These are phyloP conservation scores for Physella acuta DNA, from an alignment of 1,140 invertebrate species.

Conservation along the genomic window DNA sequence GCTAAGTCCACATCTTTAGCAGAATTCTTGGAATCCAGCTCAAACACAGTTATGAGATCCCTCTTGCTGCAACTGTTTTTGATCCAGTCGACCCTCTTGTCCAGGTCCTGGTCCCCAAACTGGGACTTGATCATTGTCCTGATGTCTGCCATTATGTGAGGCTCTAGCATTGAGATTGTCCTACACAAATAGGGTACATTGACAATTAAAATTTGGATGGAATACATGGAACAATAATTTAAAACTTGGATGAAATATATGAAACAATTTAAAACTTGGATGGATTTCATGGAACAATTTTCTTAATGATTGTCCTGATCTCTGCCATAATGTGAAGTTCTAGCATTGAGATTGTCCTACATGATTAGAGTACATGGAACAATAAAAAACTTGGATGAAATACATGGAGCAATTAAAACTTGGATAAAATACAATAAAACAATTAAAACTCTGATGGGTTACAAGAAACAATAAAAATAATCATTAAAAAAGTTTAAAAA, in stretches of 20 bases:
- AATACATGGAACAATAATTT: no score
- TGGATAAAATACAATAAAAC: no score
- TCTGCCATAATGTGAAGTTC: conserved; percentile 34
- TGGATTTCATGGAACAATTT: no score
- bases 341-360: conserved; percentile 33
- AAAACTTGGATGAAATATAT: no score
- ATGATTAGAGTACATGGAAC: neutral
- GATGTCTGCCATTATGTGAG: conserved; percentile 35
- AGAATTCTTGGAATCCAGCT: conserved; percentile 40
- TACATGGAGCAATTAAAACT: no score
- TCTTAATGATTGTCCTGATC: conserved; percentile 43
- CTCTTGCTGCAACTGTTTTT: conserved; percentile 44
- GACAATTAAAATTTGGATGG: neutral
- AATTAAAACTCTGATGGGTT: no score
- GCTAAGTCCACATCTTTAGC: conserved; percentile 53
- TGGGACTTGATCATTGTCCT: conserved; percentile 40
- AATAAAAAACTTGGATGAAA: no score
- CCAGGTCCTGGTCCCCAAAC: conserved; percentile 35
- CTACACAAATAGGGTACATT: conserved; percentile 22
- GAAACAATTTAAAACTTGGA: no score
- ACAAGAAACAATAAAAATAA: no score
- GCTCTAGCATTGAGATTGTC: conserved; percentile 33
- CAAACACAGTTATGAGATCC: conserved; percentile 54
- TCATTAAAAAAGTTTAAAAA: no score
- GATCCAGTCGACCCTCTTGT: conserved; percentile 35